Conservation (phyloP, 2,888 invertebrate genomes). For the Catocala sponsa region DNA sequence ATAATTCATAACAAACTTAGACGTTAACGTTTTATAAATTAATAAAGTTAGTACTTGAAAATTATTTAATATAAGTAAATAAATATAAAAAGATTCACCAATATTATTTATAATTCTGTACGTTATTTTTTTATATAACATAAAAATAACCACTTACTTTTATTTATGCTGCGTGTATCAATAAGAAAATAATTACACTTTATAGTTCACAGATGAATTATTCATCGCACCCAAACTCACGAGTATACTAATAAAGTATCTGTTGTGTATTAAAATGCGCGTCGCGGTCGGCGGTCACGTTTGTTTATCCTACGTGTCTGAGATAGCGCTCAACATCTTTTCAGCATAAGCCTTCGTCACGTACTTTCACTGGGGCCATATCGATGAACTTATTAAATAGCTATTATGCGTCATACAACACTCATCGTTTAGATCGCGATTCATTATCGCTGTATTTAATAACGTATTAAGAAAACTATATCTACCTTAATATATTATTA, state of each 20-base stretch:
- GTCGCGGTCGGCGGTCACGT: slow-evolving; percentile 50
- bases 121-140: too few relatives aligned
- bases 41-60: too few relatives aligned
- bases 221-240: slow-evolving; percentile 35
- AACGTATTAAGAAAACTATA: too few relatives aligned
- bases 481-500: too few relatives aligned
- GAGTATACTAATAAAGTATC: slow-evolving; percentile 33
- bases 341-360: slow-evolving; percentile 50
- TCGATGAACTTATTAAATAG: slow-evolving; percentile 17
- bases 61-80: too few relatives aligned
- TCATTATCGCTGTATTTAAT: too few relatives aligned
- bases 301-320: slow-evolving; percentile 52
- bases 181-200: slow-evolving; percentile 24
- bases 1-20: too few relatives aligned
- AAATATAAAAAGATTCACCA: too few relatives aligned
- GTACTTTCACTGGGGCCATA: slow-evolving; percentile 52
- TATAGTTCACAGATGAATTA: slow-evolving; percentile 26
- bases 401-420: slow-evolving; percentile 18
- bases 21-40: too few relatives aligned
- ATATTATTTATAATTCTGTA: too few relatives aligned
- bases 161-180: neutral
- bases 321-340: slow-evolving; percentile 41
- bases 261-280: slow-evolving; percentile 30
- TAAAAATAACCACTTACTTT: neutral
- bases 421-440: neutral